Evolutionary conservation across 2,113 vertebrate genomes (phyloP), one percentile per base, ranked within the genome.

Genomic region (Corapipo altera): DNA sequence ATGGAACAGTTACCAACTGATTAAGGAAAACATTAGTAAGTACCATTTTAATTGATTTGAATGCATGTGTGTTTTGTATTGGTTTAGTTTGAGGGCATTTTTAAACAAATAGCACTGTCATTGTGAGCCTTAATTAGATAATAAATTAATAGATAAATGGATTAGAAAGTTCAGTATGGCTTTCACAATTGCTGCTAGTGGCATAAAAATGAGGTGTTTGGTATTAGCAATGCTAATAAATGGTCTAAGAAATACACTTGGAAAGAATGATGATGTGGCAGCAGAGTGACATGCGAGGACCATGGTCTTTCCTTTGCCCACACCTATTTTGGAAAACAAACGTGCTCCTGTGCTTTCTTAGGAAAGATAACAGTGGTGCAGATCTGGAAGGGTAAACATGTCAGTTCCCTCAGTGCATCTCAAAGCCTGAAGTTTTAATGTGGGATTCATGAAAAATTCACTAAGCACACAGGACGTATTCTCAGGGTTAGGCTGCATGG

Each of bases 131-230:
- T 98, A 98, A 98, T 98, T 98, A 97, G 97, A 97, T 97, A 98
- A 98, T 98, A 98, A 98, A 98, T 98, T 98, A 98, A 98, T 98
- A 98, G 98, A 98, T 97, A 97, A 97, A 97, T 98, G 97, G 95
- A 97, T 98, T 97, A 96, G 93, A 96, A 96, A 96, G 95, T 97
- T 97, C 93, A 83, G 88, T 18, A 82, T 89, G 81, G 92, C 89
- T 94, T 92, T 94, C 93, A 78, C 92, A 69, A 93, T 81, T 70
- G 24, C 93, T 91, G 95, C 89, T 71, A 51, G 82, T 1, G 5
- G 93, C 95, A 92, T 84, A 80, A 96, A 97, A 80, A 96, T 70
- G 84, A 95, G 95, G 95, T 69, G 87, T 74, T 96, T 55, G 27
- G 52, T 89, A 89, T 86, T 94, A 95, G 79, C 51, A 35, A 88